phyloP scores from a whole-genome alignment of 64 coral and sea anemone genomes.

The Stylophora pistillata region DNA sequence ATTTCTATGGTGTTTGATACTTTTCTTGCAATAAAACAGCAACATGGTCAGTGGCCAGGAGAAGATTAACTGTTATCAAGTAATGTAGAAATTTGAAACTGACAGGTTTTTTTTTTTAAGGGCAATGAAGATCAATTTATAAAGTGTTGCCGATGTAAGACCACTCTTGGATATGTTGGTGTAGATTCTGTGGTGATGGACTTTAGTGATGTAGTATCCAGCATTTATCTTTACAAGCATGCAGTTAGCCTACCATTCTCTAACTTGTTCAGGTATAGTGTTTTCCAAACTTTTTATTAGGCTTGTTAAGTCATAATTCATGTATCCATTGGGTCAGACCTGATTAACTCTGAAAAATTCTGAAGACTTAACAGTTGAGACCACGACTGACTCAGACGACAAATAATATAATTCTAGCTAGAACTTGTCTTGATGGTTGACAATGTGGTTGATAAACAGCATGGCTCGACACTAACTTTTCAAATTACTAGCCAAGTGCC shows the following conservation, averaged over 20 bases:
- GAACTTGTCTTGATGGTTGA: no score
- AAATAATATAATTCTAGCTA: no score
- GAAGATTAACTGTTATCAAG: neutral
- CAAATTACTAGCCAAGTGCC: no score
- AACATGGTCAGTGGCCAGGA: no score
- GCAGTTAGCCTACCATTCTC: neutral
- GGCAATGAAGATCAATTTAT: neutral
- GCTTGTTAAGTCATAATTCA: no score
- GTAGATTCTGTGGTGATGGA: neutral
- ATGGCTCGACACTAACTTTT: no score
- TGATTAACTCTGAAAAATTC: no score
- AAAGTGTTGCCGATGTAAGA: conserved; percentile 21
- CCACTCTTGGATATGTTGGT: neutral
- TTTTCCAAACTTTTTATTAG: neutral
- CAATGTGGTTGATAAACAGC: no score
- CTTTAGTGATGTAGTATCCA: neutral
- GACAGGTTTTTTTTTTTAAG: neutral
- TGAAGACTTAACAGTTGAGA: no score
- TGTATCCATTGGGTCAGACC: no score
- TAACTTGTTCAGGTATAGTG: conserved; percentile 31
- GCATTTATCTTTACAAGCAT: conserved; percentile 39
- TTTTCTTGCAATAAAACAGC: no score
- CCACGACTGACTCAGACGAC: no score
- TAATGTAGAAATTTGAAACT: neutral
- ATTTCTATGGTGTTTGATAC: neutral